Evolutionary conservation across 2,888 invertebrate genomes (phyloP).

Genomic region (Prosapia bicincta): DNA sequence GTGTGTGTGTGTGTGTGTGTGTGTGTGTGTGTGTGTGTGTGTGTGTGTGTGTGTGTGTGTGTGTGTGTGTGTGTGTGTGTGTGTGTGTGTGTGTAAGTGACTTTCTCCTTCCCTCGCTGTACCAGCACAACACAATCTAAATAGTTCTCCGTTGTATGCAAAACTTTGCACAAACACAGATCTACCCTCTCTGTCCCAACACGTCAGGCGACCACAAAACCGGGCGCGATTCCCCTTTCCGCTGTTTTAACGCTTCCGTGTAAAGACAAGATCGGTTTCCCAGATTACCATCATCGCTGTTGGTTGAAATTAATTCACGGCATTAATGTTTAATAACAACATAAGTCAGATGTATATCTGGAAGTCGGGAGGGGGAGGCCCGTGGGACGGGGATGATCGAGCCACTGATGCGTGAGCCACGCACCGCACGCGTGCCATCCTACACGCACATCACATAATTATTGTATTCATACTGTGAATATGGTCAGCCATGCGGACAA

Average conservation of each 20-base stretch:
- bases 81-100: too few species aligned
- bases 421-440: conserved; percentile 10
- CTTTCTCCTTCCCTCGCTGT: too few species aligned
- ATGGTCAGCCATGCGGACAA: conserved; percentile 23
- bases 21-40: too few species aligned
- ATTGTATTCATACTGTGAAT: conserved; percentile 25
- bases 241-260: neutral
- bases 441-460: conserved; percentile 24
- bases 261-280: neutral
- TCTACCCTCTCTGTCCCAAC: too few species aligned
- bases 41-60: too few species aligned
- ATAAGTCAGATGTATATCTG: neutral
- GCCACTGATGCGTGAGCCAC: conserved; percentile 7
- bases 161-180: too few species aligned
- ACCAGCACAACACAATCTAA: too few species aligned
- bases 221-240: too few species aligned
- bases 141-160: too few species aligned
- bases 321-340: neutral
- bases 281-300: neutral
- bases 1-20: too few species aligned
- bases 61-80: too few species aligned
- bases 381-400: neutral
- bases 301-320: neutral
- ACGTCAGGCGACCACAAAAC: too few species aligned
- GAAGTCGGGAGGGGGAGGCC: neutral